Base-by-base conservation (phyloP, 2,797 vertebrate species). In the Microchirus variegatus region DNA sequence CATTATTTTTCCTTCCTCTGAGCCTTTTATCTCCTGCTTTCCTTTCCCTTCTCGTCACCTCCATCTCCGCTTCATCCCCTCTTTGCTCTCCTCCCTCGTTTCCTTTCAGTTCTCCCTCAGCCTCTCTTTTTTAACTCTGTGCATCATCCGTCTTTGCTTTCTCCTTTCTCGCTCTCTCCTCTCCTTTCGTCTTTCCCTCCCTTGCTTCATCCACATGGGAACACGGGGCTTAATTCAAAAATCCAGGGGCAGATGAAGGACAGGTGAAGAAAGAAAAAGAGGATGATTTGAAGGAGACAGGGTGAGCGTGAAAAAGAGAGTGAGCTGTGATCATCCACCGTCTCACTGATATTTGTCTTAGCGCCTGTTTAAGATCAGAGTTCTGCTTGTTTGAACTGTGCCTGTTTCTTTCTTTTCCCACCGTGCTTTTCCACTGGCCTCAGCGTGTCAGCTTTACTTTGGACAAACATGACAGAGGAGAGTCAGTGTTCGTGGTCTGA, bases 381-480 rank as follows among this genome's bases (percentile, higher is more conserved):
- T n/a, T n/a, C n/a, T n/a, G n/a, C n/a, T n/a, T n/a, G n/a, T n/a
- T n/a, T n/a, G n/a, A n/a, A n/a, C n/a, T n/a, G 15, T 15, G 38
- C 26, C 38, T 51, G 48, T 57, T 65, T 44, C 35, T 61, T n/a
- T n/a, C n/a, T n/a, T n/a, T n/a, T 64, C 68, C 60, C 73, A 62
- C 47, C 63, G 31, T 59, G 52, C 54, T 1, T 67, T 67, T 43
- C 57, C 41, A 18, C 40, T 1, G 13, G 49, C 46, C 55, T 43
- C 69, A 16, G 46, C 14, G 49, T 16, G 59, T 45, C 40, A 12
- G 36, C 67, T 80, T 81, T 75, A 77, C 73, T 82, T 79, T 82
- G 77, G 81, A 84, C 10, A 1, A 46, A 75, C 60, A 63, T 76
- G 52, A 81, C 53, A 63, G 59, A 40, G 59, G 36, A 59, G 41